A percentile compares a stretch with the other conserved stretches of the same genome.
Evolutionary conservation across 2,797 vertebrate genomes (phyloP).

Genomic region (Chelmon rostratus): DNA sequence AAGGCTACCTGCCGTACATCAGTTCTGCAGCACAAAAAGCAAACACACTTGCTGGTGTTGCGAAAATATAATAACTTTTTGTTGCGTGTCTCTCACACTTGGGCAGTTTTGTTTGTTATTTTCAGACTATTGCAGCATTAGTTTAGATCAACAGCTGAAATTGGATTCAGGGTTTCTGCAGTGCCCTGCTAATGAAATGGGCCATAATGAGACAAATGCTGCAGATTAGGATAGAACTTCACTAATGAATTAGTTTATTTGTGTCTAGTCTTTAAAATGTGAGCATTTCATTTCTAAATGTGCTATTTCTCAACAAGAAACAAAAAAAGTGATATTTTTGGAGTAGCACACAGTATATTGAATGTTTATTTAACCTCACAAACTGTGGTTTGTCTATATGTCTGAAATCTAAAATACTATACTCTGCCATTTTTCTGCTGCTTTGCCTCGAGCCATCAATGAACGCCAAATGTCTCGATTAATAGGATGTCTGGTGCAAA

Average conservation of each 20-base stretch:
- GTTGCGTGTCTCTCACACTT: neutral
- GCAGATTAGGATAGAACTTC: neutral
- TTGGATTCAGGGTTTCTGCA: neutral
- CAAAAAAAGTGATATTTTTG: neutral
- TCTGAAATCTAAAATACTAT: neutral
- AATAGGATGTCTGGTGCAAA: slow-evolving; percentile 74
- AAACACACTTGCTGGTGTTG: neutral
- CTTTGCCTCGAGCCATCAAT: neutral
- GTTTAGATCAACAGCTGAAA: neutral
- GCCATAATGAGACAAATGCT: neutral
- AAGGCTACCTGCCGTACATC: neutral
- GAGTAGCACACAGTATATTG: neutral
- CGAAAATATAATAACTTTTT: neutral
- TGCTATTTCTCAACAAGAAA: no score
- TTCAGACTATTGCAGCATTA: neutral
- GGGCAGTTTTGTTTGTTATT: neutral
- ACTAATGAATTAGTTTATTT: neutral
- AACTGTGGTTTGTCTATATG: neutral
- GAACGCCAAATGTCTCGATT: slow-evolving; percentile 12
- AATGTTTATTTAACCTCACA: neutral
- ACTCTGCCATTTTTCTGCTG: neutral
- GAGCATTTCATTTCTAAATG: slow-evolving; percentile 1
- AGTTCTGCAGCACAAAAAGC: neutral
- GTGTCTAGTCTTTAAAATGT: neutral
- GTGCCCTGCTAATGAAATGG: neutral